phyloP scores from a whole-genome alignment of 2,888 invertebrate species.

The Coelinius sp. region DNA sequence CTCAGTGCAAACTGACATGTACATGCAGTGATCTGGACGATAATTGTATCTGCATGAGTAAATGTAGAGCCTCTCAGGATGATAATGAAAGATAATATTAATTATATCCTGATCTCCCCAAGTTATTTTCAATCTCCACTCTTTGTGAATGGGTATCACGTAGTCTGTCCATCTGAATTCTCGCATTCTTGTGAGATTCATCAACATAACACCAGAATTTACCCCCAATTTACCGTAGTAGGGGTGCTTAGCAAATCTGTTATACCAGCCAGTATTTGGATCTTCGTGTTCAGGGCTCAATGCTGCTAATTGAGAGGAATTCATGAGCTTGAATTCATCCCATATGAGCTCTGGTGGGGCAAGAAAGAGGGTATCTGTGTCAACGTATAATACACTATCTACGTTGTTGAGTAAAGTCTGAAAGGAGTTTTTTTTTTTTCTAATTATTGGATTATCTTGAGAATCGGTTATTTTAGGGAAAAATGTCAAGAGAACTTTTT shows the following conservation, averaged over 20 bases:
- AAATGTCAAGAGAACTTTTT: too few species aligned
- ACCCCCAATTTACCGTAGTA: constrained; percentile 92
- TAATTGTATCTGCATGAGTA: constrained; percentile 92
- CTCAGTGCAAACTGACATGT: constrained; percentile 86
- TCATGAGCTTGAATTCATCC: constrained; percentile 86
- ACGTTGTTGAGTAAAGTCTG: constrained; percentile 84
- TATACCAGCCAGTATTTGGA: constrained; percentile 95
- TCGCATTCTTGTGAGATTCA: constrained; percentile 95
- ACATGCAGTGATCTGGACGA: constrained; percentile 97
- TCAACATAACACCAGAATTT: constrained; percentile 97
- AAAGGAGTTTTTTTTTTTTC: too few species aligned
- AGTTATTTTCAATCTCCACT: constrained; percentile 88
- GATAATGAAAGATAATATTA: constrained; percentile 90
- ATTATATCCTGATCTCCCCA: constrained; percentile 99
- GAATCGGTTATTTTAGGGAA: too few species aligned
- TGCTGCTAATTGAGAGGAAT: constrained; percentile 88
- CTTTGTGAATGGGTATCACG: constrained; percentile 86
- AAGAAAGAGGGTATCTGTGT: constrained; percentile 92
- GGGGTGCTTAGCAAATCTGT: constrained; percentile 94
- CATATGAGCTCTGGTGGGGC: constrained; percentile 87
- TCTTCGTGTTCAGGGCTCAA: constrained; percentile 93
- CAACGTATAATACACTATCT: constrained; percentile 91
- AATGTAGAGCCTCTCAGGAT: constrained; percentile 84
- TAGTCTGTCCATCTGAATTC: constrained; percentile 88
- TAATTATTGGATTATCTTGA: too few species aligned